Conservation (phyloP, 2,888 invertebrate genomes). For the Hymenopus coronatus region DNA sequence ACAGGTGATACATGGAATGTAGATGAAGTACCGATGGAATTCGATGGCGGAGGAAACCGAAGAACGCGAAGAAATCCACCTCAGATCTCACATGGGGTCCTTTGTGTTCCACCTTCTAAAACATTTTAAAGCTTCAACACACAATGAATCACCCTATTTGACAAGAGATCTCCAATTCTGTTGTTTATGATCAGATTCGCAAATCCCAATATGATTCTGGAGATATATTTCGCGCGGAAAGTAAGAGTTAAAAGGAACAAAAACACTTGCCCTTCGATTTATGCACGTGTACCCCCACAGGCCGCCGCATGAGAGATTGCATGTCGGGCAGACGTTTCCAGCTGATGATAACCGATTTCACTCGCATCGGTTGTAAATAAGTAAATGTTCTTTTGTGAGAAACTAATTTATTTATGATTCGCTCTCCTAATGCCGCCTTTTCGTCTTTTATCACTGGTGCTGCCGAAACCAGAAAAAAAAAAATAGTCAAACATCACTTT, state of each 20-base stretch:
- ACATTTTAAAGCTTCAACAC: too few species aligned
- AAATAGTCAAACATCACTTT: too few species aligned
- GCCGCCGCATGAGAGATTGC: neutral
- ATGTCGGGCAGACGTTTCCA: neutral
- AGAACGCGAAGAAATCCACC: too few species aligned
- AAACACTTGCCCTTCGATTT: neutral
- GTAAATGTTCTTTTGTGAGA: neutral
- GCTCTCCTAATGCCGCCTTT: neutral
- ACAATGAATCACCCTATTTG: too few species aligned
- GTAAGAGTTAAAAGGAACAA: neutral
- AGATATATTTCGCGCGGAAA: neutral
- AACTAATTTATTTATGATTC: neutral
- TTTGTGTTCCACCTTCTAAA: too few species aligned
- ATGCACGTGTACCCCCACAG: neutral
- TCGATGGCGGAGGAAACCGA: too few species aligned
- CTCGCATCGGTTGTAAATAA: neutral
- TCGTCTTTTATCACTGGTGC: neutral
- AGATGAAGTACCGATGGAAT: too few species aligned
- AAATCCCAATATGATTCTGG: neutral
- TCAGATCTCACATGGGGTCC: too few species aligned
- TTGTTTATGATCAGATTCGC: too few species aligned
- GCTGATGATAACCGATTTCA: neutral
- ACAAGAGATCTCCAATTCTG: too few species aligned
- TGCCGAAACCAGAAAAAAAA: neutral
- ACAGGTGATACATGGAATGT: too few species aligned